Evolutionary conservation across 2,888 invertebrate species (phyloP), one percentile per base, ranked within the genome.

Genomic region (Mayetiola destructor): DNA sequence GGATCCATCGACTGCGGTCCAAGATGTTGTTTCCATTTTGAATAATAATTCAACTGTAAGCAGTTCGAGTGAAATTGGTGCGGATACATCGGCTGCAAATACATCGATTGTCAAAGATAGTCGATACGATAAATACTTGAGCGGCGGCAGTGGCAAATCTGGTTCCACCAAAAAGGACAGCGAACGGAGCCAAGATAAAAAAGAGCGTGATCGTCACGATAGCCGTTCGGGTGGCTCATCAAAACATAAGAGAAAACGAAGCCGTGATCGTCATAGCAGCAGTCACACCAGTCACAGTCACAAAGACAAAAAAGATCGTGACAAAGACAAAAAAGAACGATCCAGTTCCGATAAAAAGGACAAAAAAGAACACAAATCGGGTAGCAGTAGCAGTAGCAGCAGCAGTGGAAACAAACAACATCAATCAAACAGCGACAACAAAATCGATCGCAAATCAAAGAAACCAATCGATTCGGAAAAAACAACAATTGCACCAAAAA

Each of bases 11-110:
- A 78, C 82, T 3, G 77, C 82, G 0, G 80, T 83, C 0, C 82
- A 82, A 63, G 82, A 84, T 67, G 76, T 83, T 14, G 82, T 82
- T 0, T 75, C 77, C 1, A 80, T 77, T 2, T 65, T 82, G 12
- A 82, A 82, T 64, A 79, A 77, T 62, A 71, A 75, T 9, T 66
- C 65, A 1, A 67, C 66, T 6, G 64, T 63, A 53, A 64, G 64
- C 58, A 64, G 63, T 5, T 64, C 62, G 21, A 68, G 53, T 64
- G 67, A 18, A 63, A 67, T 57, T 8, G 30, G 60, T 3, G 23
- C 5, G 63, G 27, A n/a, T 5, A 12, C 20, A 55, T 18, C 36
- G 8, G 23, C 27, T 10, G 27, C 55, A 12, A 30, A 29, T 16
- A 21, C 57, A 16, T 16, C 54, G 16, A 29, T 35, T 16, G 8